Evolutionary conservation across 1,140 invertebrate species (phyloP).

Genomic region (Drosophila carrolli): DNA sequence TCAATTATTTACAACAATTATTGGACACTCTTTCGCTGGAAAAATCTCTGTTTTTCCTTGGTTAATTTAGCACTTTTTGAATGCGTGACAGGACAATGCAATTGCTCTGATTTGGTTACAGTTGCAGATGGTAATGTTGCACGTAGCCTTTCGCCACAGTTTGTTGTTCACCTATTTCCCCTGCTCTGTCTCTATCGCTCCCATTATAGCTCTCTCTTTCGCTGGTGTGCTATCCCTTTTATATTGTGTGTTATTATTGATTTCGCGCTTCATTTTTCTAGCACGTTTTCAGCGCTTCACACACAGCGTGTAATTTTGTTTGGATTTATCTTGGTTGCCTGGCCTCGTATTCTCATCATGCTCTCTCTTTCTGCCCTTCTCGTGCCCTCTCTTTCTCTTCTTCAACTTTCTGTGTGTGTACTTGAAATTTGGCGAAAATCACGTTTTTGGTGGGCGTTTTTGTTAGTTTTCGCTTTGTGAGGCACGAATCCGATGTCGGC

Average conservation of each 20-base stretch:
- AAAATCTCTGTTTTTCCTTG: background rate
- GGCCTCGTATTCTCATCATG: background rate
- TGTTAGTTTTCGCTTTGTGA: conserved; percentile 49
- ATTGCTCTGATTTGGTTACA: conserved; percentile 28
- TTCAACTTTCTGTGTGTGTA: conserved; percentile 10
- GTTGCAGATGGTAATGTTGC: conserved; percentile 36
- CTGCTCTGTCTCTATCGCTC: background rate
- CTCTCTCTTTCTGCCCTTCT: background rate
- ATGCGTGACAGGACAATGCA: conserved; percentile 40
- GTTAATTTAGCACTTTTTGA: conserved; percentile 4
- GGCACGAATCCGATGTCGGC: conserved; percentile 36
- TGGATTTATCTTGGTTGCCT: conserved; percentile 59
- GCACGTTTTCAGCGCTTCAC: conserved; percentile 65
- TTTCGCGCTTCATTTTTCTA: conserved; percentile 79
- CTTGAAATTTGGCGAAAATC: conserved; percentile 44
- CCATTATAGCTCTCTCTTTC: background rate
- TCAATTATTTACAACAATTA: conserved; percentile 20
- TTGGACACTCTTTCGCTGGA: conserved; percentile 8
- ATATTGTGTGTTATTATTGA: conserved; percentile 67
- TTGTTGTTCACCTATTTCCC: conserved; percentile 17
- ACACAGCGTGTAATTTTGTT: conserved; percentile 77
- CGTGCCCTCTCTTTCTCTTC: conserved; percentile 6
- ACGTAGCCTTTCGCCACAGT: conserved; percentile 44
- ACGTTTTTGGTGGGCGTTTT: conserved; percentile 52
- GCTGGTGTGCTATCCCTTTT: conserved; percentile 10